These are phyloP conservation scores for Python bivittatus DNA, from an alignment of 2,113 vertebrate genomes.

Conservation along the genomic window DNA sequence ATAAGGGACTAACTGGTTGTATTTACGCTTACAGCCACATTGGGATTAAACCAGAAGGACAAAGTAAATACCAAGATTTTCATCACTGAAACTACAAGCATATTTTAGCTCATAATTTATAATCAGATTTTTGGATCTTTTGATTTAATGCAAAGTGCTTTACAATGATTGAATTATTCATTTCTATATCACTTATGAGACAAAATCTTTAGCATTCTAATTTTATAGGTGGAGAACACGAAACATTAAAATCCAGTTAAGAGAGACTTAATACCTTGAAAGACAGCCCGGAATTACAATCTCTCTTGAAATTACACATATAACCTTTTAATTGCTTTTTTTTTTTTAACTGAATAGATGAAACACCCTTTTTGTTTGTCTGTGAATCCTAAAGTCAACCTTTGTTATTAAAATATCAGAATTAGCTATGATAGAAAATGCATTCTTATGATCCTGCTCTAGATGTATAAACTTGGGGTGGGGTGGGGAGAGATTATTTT, in stretches of 20 bases:
- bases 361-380: neutral
- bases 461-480: neutral
- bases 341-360: neutral
- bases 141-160: neutral
- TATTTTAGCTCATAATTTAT: neutral
- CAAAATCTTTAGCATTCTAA: neutral
- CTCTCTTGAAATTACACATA: neutral
- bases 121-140: neutral
- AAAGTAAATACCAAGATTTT: neutral
- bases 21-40: neutral
- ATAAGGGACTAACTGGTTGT: neutral
- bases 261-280: neutral
- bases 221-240: neutral
- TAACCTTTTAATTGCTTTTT: neutral
- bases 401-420: neutral
- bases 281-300: neutral
- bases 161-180: neutral
- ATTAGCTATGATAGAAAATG: constrained; percentile 8
- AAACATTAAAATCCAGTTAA: neutral
- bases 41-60: neutral
- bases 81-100: neutral
- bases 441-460: neutral
- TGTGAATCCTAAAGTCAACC: neutral
- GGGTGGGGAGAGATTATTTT: neutral
- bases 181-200: neutral